Evolutionary conservation across 2,888 invertebrate genomes (phyloP), one percentile per base, ranked within the genome.

Genomic region (Ophion costatus): DNA sequence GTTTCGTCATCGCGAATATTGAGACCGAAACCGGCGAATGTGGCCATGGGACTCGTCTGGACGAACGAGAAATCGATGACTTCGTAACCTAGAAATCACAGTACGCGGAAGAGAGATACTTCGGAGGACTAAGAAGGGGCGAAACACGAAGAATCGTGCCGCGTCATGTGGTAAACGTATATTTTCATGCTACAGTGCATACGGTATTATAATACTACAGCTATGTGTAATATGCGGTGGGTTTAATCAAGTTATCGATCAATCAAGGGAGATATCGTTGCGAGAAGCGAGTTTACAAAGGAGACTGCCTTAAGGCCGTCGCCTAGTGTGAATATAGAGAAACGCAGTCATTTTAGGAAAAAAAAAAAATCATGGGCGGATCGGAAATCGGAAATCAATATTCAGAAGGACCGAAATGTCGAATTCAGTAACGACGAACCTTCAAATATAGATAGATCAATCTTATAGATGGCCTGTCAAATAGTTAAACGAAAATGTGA

Each of bases 61-160:
- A 51, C 51, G 66, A 74, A 67, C 79, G 88, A 82, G 87, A 88
- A 87, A 88, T 86, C 85, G 87, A 80, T 80, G 85, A 79, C 83
- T 88, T 82, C 80, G 74, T 87, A 87, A 88, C 88, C 88, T 83
- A 88, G 88, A 88, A 88, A 88, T 86, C 74, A 83, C 73, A 64
- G 38, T 79, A 64, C 22, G 67, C 63, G 63, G 57, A 79, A 38
- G 74, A 81, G 81, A 73, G 76, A 74, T 78, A 67, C 45, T 57
- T 56, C 67, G 42, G 63, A 79, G 82, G 79, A 71, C n/a, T 56
- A n/a, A 64, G 76, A 69, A 57, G 71, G 42, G 42, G 57, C 70
- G 63, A 74, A 57, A 42, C 69, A 24, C 57, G 57, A 66, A 76
- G 74, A 59, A 81, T 84, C 56, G 61, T 29, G 82, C 82, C 22